Evolutionary conservation across 2,797 vertebrate genomes (phyloP).

Genomic region (Schizothorax lantsangensis): DNA sequence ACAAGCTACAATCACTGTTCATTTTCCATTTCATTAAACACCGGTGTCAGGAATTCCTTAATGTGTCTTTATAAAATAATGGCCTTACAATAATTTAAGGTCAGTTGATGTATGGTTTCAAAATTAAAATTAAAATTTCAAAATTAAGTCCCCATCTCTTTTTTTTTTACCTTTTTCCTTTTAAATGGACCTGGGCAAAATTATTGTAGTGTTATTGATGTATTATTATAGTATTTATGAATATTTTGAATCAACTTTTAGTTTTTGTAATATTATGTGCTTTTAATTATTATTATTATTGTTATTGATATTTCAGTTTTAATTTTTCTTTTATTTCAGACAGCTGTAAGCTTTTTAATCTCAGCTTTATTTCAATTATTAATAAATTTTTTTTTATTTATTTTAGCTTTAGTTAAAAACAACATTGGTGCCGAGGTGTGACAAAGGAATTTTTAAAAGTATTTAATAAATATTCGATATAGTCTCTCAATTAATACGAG

Average conservation of each 20-base stretch:
- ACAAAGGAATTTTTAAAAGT: not conserved
- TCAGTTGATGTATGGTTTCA: not conserved
- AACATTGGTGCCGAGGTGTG: not conserved
- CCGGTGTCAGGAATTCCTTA: not conserved
- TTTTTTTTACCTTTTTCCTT: not conserved
- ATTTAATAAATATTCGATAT: not conserved
- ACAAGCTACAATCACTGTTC: constrained; percentile 6
- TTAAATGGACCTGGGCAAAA: too few species aligned
- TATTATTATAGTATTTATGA: not conserved
- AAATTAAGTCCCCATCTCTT: not conserved
- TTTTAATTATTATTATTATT: too few species aligned
- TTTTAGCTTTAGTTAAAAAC: not conserved
- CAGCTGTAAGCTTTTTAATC: too few species aligned
- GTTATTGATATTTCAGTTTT: too few species aligned
- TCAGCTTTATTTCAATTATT: not conserved
- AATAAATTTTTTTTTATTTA: not conserved
- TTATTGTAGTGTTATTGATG: not conserved
- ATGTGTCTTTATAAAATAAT: not conserved
- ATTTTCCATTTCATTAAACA: constrained; percentile 25
- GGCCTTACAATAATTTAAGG: not conserved
- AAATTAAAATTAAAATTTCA: not conserved
- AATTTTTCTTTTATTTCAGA: not conserved
- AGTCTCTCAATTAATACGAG: not conserved
- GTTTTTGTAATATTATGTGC: too few species aligned
- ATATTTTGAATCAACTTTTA: not conserved